Conservation (phyloP, 2,888 invertebrate species). For the Parasteatoda lunata region DNA sequence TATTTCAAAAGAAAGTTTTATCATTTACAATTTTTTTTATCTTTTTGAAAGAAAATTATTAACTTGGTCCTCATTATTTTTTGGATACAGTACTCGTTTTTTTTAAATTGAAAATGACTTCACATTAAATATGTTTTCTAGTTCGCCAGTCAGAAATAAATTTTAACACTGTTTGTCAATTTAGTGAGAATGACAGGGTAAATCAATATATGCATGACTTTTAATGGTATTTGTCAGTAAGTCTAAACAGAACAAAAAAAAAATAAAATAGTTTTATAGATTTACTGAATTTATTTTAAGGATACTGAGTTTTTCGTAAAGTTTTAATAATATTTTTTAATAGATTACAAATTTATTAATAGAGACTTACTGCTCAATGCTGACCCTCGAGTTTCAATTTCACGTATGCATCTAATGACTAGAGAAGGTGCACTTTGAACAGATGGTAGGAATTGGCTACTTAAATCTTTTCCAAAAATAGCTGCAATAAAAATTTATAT, state of each 20-base stretch:
- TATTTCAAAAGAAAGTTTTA: no score
- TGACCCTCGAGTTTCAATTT: conserved; percentile 77
- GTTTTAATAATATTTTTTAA: neutral
- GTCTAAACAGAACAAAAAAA: no score
- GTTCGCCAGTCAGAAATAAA: neutral
- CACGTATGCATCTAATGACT: conserved; percentile 79
- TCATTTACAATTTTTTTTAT: no score
- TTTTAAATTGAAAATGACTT: no score
- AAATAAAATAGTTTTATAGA: no score
- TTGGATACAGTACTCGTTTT: no score
- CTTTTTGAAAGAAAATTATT: no score
- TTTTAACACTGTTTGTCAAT: neutral
- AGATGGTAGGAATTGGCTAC: conserved; percentile 78
- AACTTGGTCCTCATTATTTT: no score
- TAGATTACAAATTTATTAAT: neutral
- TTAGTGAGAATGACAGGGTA: neutral
- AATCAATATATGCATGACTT: no score
- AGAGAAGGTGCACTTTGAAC: conserved; percentile 79
- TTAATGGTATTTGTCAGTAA: no score
- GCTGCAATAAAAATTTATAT: conserved; percentile 31
- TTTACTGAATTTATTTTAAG: neutral
- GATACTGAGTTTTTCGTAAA: neutral
- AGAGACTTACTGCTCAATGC: conserved; percentile 54
- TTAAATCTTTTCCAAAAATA: conserved; percentile 70
- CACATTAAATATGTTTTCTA: neutral